phyloP scores from a whole-genome alignment of 2,888 invertebrate species.

The Rambutsinella grinnellia region DNA sequence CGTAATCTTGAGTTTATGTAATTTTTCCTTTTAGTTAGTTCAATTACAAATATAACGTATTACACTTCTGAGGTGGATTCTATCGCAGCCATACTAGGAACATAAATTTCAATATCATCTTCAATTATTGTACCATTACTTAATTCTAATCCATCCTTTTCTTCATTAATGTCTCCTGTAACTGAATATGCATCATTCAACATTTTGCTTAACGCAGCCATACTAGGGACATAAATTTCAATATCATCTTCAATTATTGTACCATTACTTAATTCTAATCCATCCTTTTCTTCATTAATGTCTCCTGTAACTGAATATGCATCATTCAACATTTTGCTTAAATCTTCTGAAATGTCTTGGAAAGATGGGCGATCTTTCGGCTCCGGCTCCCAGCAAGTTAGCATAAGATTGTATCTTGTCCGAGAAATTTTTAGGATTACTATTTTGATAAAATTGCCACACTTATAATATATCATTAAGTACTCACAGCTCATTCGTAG shows the following conservation, averaged over 20 bases:
- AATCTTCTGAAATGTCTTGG: constrained; percentile 7
- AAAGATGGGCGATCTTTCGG: constrained; percentile 41
- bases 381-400: constrained; percentile 43
- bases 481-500: constrained; percentile 46
- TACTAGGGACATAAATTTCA: constrained; percentile 29
- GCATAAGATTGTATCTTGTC: constrained; percentile 50
- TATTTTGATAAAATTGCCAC: not conserved
- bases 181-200: not conserved
- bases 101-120: constrained; percentile 34
- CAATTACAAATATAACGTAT: not conserved
- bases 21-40: too few relatives aligned
- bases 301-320: not conserved
- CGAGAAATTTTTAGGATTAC: not conserved
- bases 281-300: not conserved
- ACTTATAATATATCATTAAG: not conserved
- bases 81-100: constrained; percentile 5
- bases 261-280: not conserved
- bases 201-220: constrained; percentile 4
- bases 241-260: constrained; percentile 10
- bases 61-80: not conserved
- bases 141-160: too few relatives aligned
- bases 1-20: too few relatives aligned
- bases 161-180: not conserved
- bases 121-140: not conserved
- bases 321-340: constrained; percentile 14